phyloP scores from a whole-genome alignment of 2,797 vertebrate genomes.

The Tangara arthus region DNA sequence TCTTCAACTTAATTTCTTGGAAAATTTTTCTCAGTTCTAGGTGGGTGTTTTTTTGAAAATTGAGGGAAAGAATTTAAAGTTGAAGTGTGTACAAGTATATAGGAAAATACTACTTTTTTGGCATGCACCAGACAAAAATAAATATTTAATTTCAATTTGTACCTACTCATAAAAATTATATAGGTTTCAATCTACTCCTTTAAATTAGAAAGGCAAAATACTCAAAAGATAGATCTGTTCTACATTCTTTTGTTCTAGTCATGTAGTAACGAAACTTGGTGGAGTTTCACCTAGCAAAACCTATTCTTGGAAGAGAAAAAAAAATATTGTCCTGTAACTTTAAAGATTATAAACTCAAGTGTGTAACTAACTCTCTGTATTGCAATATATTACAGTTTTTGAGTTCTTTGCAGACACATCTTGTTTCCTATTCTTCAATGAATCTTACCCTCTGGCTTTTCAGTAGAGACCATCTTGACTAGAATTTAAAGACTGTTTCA shows the following conservation, averaged over 20 bases:
- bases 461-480: not conserved
- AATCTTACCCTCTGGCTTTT: not conserved
- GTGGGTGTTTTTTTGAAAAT: not conserved
- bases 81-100: not conserved
- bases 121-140: not conserved
- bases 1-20: not conserved
- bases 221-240: not conserved
- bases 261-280: not conserved
- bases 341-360: not conserved
- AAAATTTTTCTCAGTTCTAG: not conserved
- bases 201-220: not conserved
- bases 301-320: not conserved
- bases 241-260: not conserved
- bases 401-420: not conserved
- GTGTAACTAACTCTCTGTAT: not conserved
- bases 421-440: not conserved
- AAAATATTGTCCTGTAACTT: not conserved
- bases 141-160: not conserved
- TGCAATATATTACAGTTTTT: not conserved
- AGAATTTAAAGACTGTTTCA: not conserved
- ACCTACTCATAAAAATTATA: not conserved
- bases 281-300: not conserved
- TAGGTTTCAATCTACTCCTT: not conserved
- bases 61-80: not conserved
- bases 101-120: not conserved